These are phyloP conservation scores for Oreohelix idahoensis DNA, from an alignment of 1,140 invertebrate genomes.

Conservation along the genomic window DNA sequence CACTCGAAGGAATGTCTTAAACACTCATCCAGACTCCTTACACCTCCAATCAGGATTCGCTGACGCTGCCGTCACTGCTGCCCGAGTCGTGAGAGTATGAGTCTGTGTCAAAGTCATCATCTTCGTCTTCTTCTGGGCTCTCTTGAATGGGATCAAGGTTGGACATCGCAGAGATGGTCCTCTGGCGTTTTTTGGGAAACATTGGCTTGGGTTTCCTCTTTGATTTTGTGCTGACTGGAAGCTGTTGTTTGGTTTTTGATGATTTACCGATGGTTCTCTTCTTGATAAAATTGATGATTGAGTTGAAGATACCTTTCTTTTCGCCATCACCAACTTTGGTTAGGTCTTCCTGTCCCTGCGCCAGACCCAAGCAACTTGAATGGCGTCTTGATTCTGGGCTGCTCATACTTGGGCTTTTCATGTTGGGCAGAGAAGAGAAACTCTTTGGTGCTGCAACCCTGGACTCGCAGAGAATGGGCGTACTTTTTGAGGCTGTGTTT, in stretches of 20 bases:
- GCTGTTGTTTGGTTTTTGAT: not conserved
- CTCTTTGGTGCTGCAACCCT: constrained; percentile 49
- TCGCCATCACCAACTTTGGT: constrained; percentile 49
- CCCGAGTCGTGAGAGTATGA: constrained; percentile 60
- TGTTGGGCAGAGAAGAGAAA: constrained; percentile 56
- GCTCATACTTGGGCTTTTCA: constrained; percentile 39
- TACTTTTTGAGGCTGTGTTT: constrained; percentile 59
- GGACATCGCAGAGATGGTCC: constrained; percentile 68
- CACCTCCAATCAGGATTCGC: constrained; percentile 30
- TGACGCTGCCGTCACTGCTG: constrained; percentile 44
- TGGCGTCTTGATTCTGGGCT: constrained; percentile 37
- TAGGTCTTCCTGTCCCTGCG: constrained; percentile 41
- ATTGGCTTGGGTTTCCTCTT: constrained; percentile 64
- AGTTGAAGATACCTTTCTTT: constrained; percentile 66
- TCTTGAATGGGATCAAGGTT: constrained; percentile 69
- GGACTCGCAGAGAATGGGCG: constrained; percentile 63
- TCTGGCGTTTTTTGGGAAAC: constrained; percentile 63
- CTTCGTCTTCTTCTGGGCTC: constrained; percentile 63
- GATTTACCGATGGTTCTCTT: constrained; percentile 54
- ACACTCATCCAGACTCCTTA: constrained; percentile 16
- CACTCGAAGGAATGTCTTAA: constrained; percentile 12
- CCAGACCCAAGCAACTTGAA: constrained; percentile 33
- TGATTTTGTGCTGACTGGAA: constrained; percentile 49
- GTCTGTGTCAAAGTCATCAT: constrained; percentile 58
- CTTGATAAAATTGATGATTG: constrained; percentile 62